Evolutionary conservation across 2,888 invertebrate genomes (phyloP), one percentile per base, ranked within the genome.

Genomic region (Pycnomerus fuliginosus): DNA sequence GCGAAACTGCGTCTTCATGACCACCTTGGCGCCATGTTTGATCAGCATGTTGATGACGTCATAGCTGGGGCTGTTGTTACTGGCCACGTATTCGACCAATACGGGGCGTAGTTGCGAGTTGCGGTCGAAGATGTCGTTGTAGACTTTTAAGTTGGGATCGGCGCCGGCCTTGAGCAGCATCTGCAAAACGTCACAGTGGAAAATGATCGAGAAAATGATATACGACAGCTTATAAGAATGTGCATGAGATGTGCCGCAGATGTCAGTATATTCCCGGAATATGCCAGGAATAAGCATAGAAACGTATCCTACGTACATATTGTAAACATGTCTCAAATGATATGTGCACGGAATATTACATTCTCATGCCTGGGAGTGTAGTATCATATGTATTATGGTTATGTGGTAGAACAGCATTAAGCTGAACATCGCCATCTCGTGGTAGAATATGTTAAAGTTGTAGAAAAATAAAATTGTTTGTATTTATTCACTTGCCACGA

Each of bases 1-100:
- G 42, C 89, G 80, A 65, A 86, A 88, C 56, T 90, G 90, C 4
- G 87, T 87, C 70, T 88, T 87, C 78, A 89, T 85, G 11, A 87
- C 83, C 0, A 87, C 85, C 69, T 83, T 79, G 3, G 91, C 88
- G 0, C 92, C 92, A 60, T 89, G 82, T 63, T 81, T 78, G 2
- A 93, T 75, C 48, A 92, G 70, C 41, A 87, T 64, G 3, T 80
- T 74, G 1, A 92, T 80, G 4, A 91, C 78, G 11, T 80, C 79
- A 0, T 78, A 72, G 22, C 79, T 79, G 0, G 86, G 86, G 30
- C 80, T 79, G n/a, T 80, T 75, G 61, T 86, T 86, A 55, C 85
- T 85, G 1, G 86, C 84, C 8, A 92, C 74, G 68, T 91, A 91
- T 68, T 92, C 92, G 0, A 89, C 87, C 1, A 93, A 72, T 0